A percentile compares a stretch with the other conserved stretches of the same genome.
Conservation (phyloP, 2,797 vertebrate genomes). For the Helicolenus hilgendorfi region DNA sequence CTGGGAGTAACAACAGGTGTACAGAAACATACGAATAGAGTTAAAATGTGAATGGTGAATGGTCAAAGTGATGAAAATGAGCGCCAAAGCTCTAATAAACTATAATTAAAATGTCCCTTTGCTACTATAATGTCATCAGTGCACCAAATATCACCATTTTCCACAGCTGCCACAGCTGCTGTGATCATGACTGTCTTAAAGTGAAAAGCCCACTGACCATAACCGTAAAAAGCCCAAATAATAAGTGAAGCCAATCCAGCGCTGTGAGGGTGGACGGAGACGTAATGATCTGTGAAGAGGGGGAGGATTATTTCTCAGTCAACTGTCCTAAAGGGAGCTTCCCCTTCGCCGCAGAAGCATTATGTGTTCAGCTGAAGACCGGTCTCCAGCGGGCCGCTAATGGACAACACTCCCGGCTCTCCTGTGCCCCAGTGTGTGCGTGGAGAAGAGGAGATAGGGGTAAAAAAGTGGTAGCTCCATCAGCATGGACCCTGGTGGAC, state of each 20-base stretch:
- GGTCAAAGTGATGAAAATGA: neutral
- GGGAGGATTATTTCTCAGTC: conserved; percentile 62
- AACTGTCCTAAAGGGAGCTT: conserved; percentile 61
- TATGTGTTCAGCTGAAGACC: conserved; percentile 59
- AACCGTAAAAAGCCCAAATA: conserved; percentile 37
- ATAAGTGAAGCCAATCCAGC: conserved; percentile 23
- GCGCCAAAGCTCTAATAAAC: neutral
- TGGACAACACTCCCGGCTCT: conserved; percentile 70
- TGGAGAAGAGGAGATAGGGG: neutral
- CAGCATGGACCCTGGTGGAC: conserved; percentile 37
- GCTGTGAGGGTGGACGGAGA: conserved; percentile 31
- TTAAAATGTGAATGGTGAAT: no score
- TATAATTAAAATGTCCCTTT: neutral
- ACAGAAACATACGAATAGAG: no score
- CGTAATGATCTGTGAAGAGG: conserved; percentile 71
- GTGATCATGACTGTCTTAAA: neutral
- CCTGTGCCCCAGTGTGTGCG: neutral
- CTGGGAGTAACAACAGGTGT: no score
- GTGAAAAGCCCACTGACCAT: conserved; percentile 11
- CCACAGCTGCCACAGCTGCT: neutral
- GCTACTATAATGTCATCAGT: neutral
- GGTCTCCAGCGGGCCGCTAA: conserved; percentile 70
- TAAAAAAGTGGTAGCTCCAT: conserved; percentile 40
- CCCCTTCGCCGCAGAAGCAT: conserved; percentile 52
- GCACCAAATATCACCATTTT: neutral